Conservation (phyloP, 2,113 vertebrate genomes). For the Pseudopodoces humilis region DNA sequence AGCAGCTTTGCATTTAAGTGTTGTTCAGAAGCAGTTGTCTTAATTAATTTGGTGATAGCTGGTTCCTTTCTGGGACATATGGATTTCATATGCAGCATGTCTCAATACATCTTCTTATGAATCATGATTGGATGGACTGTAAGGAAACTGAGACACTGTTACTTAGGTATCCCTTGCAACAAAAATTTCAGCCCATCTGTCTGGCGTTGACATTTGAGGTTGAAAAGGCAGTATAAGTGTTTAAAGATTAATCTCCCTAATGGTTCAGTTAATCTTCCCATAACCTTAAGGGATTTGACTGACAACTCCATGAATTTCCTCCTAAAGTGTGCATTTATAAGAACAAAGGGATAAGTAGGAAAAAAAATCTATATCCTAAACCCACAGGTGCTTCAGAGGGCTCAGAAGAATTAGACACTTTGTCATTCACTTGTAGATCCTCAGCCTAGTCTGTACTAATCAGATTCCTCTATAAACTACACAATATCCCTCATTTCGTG, state of each 20-base stretch:
- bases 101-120: neutral
- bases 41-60: neutral
- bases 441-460: neutral
- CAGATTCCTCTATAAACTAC: neutral
- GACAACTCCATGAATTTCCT: neutral
- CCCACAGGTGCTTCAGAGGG: neutral
- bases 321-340: neutral
- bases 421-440: neutral
- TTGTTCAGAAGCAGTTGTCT: neutral
- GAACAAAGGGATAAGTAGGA: neutral
- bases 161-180: neutral
- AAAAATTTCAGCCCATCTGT: neutral
- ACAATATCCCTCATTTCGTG: neutral
- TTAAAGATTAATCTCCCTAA: conserved; percentile 16
- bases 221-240: neutral
- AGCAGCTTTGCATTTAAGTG: neutral
- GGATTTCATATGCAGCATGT: neutral
- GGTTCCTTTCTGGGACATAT: neutral
- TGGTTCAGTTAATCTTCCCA: conserved; percentile 17
- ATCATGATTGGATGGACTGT: neutral
- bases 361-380: neutral
- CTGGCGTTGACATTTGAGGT: neutral
- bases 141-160: neutral
- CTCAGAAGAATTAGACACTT: neutral
- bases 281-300: neutral